Percentiles rank a stretch among this genome's conserved stretches.
Evolutionary conservation across 2,888 invertebrate genomes (phyloP).

Genomic region (Endotricha flammealis): DNA sequence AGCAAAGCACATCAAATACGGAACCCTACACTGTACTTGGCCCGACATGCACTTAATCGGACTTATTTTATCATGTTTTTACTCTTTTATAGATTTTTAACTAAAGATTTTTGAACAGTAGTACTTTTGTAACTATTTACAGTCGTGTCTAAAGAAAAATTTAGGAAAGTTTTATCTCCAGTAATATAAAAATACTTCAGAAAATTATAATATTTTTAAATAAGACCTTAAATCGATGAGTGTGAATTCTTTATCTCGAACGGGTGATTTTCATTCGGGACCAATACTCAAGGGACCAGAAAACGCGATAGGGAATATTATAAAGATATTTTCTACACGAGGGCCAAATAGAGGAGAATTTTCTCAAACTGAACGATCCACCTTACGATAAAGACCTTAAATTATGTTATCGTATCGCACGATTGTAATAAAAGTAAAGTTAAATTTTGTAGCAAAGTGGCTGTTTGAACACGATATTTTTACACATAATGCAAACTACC

Average conservation of each 20-base stretch:
- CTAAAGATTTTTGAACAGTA: too few relatives aligned
- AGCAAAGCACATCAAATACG: too few relatives aligned
- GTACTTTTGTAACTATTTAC: too few relatives aligned
- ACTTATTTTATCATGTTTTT: too few relatives aligned
- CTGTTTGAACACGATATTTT: constrained; percentile 17
- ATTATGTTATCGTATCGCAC: constrained; percentile 48
- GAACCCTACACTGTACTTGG: too few relatives aligned
- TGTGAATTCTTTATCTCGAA: constrained; percentile 40
- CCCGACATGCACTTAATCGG: too few relatives aligned
- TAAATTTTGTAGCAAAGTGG: constrained; percentile 26
- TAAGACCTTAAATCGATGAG: constrained; percentile 28
- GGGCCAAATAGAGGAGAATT: constrained; percentile 29
- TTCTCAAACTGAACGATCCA: constrained; percentile 34
- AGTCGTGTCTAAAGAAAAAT: too few relatives aligned
- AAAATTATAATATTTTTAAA: too few relatives aligned
- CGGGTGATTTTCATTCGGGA: constrained; percentile 47
- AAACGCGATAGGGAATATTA: constrained; percentile 40
- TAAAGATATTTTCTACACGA: constrained; percentile 40
- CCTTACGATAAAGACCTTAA: constrained; percentile 48
- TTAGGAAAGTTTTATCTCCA: too few relatives aligned
- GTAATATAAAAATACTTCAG: too few relatives aligned
- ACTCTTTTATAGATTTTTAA: too few relatives aligned
- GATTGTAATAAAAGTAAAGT: constrained; percentile 42
- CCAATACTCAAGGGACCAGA: constrained; percentile 46
- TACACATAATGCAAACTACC: not conserved